phyloP scores from a whole-genome alignment of 2,888 invertebrate species.

The Plebejus melissa region DNA sequence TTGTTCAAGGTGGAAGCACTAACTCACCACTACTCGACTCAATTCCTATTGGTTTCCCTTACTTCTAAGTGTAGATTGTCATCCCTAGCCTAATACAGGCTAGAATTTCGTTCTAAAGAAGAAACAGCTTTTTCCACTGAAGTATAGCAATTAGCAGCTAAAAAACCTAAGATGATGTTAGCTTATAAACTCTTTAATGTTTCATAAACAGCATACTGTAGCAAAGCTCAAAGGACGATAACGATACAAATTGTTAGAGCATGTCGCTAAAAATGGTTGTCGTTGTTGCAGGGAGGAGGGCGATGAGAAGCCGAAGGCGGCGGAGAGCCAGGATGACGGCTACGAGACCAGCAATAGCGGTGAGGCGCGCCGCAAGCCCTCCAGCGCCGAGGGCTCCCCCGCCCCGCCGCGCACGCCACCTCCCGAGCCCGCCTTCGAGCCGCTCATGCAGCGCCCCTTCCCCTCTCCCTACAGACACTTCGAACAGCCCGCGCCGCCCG shows the following conservation, averaged over 20 bases:
- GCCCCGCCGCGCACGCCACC: conserved; percentile 51
- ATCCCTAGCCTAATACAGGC: background rate
- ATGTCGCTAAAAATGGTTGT: background rate
- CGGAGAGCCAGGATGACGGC: conserved; percentile 92
- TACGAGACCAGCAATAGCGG: conserved; percentile 91
- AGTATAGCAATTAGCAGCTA: no score
- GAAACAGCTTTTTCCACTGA: no score
- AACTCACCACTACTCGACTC: no score
- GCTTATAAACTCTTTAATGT: no score
- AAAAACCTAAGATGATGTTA: no score
- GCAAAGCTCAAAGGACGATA: no score
- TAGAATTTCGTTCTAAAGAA: background rate
- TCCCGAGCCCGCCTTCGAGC: conserved; percentile 51
- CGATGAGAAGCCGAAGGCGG: conserved; percentile 74
- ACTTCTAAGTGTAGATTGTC: no score
- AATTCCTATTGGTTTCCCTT: background rate
- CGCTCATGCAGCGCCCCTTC: conserved; percentile 41
- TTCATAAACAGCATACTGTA: no score
- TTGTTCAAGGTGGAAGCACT: no score
- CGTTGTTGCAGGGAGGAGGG: conserved; percentile 66
- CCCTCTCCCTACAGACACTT: conserved; percentile 49
- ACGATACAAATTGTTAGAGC: background rate
- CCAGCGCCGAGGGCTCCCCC: conserved; percentile 46
- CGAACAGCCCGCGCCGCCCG: conserved; percentile 42
- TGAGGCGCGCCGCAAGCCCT: conserved; percentile 69